Base-by-base conservation (phyloP, 2,888 invertebrate genomes). In the Hydrotaea diabolus region DNA sequence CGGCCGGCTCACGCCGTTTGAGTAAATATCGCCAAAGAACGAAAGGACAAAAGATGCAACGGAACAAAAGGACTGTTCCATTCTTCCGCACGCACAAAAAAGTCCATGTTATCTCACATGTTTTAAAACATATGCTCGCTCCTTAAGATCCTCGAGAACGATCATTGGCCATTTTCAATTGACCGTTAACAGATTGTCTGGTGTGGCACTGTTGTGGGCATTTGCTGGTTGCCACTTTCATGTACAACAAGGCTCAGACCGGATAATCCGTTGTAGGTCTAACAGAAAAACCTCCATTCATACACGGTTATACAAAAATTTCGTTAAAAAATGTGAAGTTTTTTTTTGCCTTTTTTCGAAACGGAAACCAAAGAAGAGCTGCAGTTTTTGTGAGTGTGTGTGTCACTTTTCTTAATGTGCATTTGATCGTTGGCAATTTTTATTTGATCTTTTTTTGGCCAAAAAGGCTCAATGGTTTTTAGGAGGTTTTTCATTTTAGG, bases 111-210 rank as follows among this genome's bases (percentile, higher is more conserved):
- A 85, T 85, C 75, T 69, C 49, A 78, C 72, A 82, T 85, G 77
- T 85, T 78, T 53, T 15, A 11, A 66, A 66, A 66, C 72, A 80
- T 62, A n/a, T 77, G 69, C 82, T 80, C 71, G 69, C 82, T 80
- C 71, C 23, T 73, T 59, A 72, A 46, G 23, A 57, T 75, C 77
- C 80, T 39, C 9, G 3, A 8, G 77, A 84, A 86, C 83, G 89
- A 88, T 89, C 88, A 88, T 88, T 88, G 80, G 87, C 78, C 88
- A 87, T 86, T 89, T 89, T 89, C 91, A 90, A 91, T 91, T 91
- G 90, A 91, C 91, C 91, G 88, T 90, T 88, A 85, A 88, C 87
- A 88, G 15, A 83, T 86, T 75, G 49, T 76, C 72, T 75, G 64
- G 36, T 79, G 57, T 62, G 62, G 46, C 17, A 17, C 49, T 17